A percentile compares a stretch with the other conserved stretches of the same genome.
phyloP scores from a whole-genome alignment of 2,888 invertebrate genomes.

The Dusona sp. region DNA sequence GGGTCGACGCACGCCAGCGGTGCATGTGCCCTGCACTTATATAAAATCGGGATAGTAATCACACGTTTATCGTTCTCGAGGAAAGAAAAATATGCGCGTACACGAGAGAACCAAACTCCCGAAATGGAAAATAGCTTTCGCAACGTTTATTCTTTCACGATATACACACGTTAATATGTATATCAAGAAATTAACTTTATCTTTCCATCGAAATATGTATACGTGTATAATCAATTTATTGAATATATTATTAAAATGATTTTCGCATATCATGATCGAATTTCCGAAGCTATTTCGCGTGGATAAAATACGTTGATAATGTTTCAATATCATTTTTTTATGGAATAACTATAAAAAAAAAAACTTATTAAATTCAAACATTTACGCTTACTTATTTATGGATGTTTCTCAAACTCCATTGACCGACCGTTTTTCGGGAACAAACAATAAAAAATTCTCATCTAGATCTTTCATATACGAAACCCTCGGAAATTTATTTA shows the following conservation, averaged over 20 bases:
- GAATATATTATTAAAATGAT: neutral
- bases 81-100: constrained; percentile 43
- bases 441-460: neutral
- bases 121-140: neutral
- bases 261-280: neutral
- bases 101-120: constrained; percentile 7
- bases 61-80: constrained; percentile 53
- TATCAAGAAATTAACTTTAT: constrained; percentile 10
- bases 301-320: neutral
- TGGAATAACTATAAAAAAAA: neutral
- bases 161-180: neutral
- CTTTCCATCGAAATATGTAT: constrained; percentile 1
- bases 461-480: too few species aligned
- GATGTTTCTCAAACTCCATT: too few species aligned
- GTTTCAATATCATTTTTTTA: neutral
- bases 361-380: too few species aligned
- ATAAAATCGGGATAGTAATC: constrained; percentile 53
- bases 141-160: neutral
- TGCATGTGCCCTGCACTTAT: constrained; percentile 10
- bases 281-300: neutral
- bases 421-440: too few species aligned
- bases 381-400: too few species aligned
- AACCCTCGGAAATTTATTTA: neutral
- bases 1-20: constrained; percentile 57
- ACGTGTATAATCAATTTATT: neutral